These are phyloP conservation scores for Gryllus longicercus DNA, from an alignment of 2,888 invertebrate genomes.

Conservation along the genomic window DNA sequence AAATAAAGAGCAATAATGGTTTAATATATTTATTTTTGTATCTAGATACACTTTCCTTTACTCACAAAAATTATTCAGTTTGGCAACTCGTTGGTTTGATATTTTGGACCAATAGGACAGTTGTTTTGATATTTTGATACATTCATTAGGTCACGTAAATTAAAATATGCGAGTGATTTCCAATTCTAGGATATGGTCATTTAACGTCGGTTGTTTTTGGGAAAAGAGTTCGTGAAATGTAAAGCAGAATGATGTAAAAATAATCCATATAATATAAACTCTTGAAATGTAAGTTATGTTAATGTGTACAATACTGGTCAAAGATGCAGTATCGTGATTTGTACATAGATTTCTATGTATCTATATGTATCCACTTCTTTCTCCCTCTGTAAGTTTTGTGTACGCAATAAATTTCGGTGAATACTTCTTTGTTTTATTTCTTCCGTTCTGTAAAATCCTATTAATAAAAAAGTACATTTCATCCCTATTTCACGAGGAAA, in stretches of 20 bases:
- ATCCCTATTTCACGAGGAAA: too few species aligned
- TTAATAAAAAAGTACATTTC: too few species aligned
- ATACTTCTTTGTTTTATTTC: background rate
- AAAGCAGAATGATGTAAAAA: background rate
- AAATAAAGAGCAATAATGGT: background rate
- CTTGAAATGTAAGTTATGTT: background rate
- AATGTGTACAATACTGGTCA: background rate
- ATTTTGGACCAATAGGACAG: too few species aligned
- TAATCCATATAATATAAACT: background rate
- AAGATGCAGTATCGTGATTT: constrained; percentile 5
- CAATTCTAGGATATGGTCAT: too few species aligned
- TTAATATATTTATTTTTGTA: too few species aligned
- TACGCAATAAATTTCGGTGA: constrained; percentile 9
- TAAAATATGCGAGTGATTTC: too few species aligned
- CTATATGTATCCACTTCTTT: background rate
- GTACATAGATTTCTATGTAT: background rate
- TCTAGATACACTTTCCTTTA: too few species aligned
- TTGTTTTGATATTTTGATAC: too few species aligned
- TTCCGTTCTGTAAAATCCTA: too few species aligned
- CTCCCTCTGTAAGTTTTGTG: background rate
- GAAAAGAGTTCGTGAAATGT: background rate
- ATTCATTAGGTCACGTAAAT: too few species aligned
- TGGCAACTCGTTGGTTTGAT: background rate
- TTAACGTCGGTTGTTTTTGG: too few species aligned
- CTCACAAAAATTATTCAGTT: too few species aligned